These are phyloP conservation scores for Triops cancriformis DNA, from an alignment of 1,140 invertebrate species.

Conservation along the genomic window DNA sequence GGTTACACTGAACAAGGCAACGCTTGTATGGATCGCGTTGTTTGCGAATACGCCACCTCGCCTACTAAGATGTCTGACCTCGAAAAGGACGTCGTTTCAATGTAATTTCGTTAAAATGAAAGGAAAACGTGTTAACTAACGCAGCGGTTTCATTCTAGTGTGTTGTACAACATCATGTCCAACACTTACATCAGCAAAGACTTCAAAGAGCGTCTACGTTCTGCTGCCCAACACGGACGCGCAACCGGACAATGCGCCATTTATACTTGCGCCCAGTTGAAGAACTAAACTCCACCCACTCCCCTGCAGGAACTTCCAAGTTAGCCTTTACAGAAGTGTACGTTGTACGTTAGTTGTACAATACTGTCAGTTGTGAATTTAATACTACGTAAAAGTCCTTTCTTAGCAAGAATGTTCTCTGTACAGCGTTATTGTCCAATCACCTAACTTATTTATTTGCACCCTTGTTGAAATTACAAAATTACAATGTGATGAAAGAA, in stretches of 20 bases:
- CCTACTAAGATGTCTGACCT: conserved; percentile 37
- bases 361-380: too few relatives aligned
- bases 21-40: conserved; percentile 37
- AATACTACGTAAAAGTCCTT: background rate
- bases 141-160: conserved; percentile 29
- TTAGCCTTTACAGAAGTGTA: too few relatives aligned
- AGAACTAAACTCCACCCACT: background rate
- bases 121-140: conserved; percentile 35
- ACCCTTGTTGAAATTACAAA: background rate
- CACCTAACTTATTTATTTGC: background rate
- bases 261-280: conserved; percentile 24
- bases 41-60: conserved; percentile 40
- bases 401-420: background rate
- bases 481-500: background rate
- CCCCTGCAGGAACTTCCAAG: too few relatives aligned
- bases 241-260: conserved; percentile 19
- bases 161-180: conserved; percentile 35
- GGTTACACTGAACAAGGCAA: conserved; percentile 33
- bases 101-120: conserved; percentile 33
- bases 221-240: conserved; percentile 31
- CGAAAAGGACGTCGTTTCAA: conserved; percentile 33
- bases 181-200: conserved; percentile 33
- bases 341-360: too few relatives aligned
- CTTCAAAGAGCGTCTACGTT: conserved; percentile 34
- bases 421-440: background rate